Conservation (phyloP, 2,888 invertebrate genomes). For the Thera britannica region DNA sequence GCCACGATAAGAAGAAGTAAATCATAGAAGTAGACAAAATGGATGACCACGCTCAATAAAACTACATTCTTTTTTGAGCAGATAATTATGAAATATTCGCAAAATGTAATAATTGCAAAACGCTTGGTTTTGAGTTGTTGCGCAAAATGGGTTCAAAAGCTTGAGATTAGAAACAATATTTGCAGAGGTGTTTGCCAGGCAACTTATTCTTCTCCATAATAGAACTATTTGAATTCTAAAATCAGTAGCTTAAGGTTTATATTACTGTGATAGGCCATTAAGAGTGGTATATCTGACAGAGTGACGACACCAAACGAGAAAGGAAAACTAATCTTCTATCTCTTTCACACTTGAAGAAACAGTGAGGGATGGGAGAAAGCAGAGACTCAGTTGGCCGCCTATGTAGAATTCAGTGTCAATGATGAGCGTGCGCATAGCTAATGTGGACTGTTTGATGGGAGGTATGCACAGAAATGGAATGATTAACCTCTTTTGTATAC, state of each 20-base stretch:
- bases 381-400: slow-evolving; percentile 71
- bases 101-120: no score
- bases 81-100: no score
- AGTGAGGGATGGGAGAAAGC: slow-evolving; percentile 66
- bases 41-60: no score
- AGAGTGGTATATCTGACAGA: slow-evolving; percentile 4
- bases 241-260: neutral
- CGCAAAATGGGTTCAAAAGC: neutral
- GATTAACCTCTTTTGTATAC: slow-evolving; percentile 25
- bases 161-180: neutral
- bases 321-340: slow-evolving; percentile 73
- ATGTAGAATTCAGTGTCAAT: slow-evolving; percentile 80
- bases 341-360: slow-evolving; percentile 57
- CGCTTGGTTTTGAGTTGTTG: no score
- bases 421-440: slow-evolving; percentile 51
- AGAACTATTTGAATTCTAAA: neutral
- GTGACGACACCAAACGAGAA: slow-evolving; percentile 58
- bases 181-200: no score
- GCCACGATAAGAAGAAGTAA: no score
- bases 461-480: slow-evolving; percentile 44
- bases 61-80: no score
- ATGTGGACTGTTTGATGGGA: slow-evolving; percentile 36
- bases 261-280: neutral
- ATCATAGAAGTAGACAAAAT: no score
- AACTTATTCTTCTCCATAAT: neutral